Evolutionary conservation across 2,888 invertebrate genomes (phyloP).

Genomic region (Tetrapedia diversipes): DNA sequence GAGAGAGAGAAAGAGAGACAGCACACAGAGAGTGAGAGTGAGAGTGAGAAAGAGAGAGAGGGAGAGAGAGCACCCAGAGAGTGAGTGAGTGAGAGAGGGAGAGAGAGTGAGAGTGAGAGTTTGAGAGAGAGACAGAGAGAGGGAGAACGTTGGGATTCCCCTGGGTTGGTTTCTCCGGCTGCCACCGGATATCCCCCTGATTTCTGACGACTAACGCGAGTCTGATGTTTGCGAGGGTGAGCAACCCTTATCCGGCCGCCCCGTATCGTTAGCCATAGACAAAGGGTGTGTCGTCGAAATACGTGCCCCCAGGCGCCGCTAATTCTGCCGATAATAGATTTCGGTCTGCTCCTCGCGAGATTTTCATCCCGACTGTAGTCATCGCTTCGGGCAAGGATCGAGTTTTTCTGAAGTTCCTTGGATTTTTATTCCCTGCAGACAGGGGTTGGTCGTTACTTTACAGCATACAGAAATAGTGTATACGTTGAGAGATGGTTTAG

Average conservation of each 20-base stretch:
- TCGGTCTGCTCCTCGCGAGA: conserved; percentile 57
- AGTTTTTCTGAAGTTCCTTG: too few species aligned
- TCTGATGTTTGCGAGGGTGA: conserved; percentile 78
- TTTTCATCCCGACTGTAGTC: conserved; percentile 21
- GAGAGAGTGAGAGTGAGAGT: conserved; percentile 8
- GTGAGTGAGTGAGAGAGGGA: neutral
- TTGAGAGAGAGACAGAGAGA: too few species aligned
- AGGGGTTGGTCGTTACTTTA: neutral
- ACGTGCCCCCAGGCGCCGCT: conserved; percentile 72
- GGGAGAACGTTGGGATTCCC: conserved; percentile 62
- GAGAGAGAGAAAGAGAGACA: neutral
- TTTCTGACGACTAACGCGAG: conserved; percentile 76
- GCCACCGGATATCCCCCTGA: conserved; percentile 77
- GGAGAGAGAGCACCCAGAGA: neutral
- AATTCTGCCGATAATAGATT: conserved; percentile 79
- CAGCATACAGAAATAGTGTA: neutral
- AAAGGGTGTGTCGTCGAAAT: conserved; percentile 73
- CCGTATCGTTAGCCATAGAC: conserved; percentile 76
- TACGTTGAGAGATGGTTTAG: neutral
- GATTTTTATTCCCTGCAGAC: neutral
- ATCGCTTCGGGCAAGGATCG: neutral
- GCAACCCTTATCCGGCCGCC: conserved; percentile 64
- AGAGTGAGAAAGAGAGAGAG: too few species aligned
- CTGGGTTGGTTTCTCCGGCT: conserved; percentile 76
- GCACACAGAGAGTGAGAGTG: neutral